Percentiles rank a stretch among this genome's conserved stretches.
Evolutionary conservation across 2,888 invertebrate species (phyloP).

Genomic region (Drosophila engyochracea): DNA sequence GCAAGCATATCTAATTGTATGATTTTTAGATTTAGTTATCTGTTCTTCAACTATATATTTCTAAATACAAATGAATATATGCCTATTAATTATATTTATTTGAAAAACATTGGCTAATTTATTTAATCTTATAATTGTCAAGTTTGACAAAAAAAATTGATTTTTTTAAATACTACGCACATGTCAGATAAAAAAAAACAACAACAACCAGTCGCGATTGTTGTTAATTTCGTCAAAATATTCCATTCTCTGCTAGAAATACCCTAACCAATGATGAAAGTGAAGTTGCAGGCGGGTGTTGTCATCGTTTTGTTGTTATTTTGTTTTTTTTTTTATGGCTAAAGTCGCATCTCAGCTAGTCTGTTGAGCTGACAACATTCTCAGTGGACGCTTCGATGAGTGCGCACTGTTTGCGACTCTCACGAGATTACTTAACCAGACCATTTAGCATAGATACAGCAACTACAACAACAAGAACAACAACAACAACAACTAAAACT

Average conservation of each 20-base stretch:
- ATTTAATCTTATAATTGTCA: neutral
- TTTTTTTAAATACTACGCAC: neutral
- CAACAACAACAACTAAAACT: constrained; percentile 18
- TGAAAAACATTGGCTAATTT: neutral
- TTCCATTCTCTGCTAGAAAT: neutral
- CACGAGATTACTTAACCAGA: constrained; percentile 79
- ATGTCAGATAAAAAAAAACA: neutral
- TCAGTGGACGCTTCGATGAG: constrained; percentile 58
- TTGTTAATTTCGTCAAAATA: neutral
- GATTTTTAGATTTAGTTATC: neutral
- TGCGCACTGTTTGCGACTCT: constrained; percentile 79
- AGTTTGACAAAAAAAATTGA: neutral
- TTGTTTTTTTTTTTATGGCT: constrained; percentile 34
- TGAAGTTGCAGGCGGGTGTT: constrained; percentile 58
- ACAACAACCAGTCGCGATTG: neutral
- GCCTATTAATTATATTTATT: neutral
- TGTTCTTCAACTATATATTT: neutral
- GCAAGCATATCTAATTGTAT: neutral
- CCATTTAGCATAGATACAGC: constrained; percentile 72
- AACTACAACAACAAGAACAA: constrained; percentile 27
- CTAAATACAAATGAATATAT: neutral
- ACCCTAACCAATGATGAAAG: constrained; percentile 45
- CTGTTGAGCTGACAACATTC: constrained; percentile 66
- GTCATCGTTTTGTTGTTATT: constrained; percentile 30
- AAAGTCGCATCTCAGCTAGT: constrained; percentile 41